A percentile compares a stretch with the other conserved stretches of the same genome.
These are phyloP conservation scores for Panthera leo DNA, from an alignment of 2,113 vertebrate genomes.

Conservation along the genomic window DNA sequence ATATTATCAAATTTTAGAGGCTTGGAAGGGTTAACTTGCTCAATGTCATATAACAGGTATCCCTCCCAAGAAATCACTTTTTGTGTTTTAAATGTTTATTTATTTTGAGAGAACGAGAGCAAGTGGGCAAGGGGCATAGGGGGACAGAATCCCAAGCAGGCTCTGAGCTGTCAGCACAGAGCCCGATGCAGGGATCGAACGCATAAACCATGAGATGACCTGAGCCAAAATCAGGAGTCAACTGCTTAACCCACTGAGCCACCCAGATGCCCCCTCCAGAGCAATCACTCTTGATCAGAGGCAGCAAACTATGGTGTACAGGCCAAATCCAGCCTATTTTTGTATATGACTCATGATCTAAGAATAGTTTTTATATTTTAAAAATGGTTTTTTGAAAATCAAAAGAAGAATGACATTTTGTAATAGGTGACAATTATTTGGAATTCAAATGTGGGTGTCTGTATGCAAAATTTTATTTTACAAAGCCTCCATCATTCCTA, in stretches of 20 bases:
- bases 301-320: rapidly evolving
- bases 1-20: not conserved
- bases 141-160: no score
- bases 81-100: no score
- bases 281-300: not conserved
- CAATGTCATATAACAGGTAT: not conserved
- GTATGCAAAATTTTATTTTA: rapidly evolving
- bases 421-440: not conserved
- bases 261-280: no score
- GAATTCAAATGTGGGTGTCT: not conserved
- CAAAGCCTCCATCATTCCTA: not conserved
- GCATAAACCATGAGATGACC: no score
- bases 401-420: not conserved
- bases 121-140: no score
- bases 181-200: no score
- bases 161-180: no score
- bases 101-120: no score
- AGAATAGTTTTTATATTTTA: not conserved
- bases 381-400: not conserved
- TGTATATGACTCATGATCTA: not conserved
- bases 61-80: no score
- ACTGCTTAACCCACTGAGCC: no score
- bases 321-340: not conserved
- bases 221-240: no score
- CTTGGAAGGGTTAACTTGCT: not conserved